A percentile compares a stretch with the other conserved stretches of the same genome.
Conservation (phyloP, 1,140 invertebrate species). For the Macrotrachela quadricornifera region DNA sequence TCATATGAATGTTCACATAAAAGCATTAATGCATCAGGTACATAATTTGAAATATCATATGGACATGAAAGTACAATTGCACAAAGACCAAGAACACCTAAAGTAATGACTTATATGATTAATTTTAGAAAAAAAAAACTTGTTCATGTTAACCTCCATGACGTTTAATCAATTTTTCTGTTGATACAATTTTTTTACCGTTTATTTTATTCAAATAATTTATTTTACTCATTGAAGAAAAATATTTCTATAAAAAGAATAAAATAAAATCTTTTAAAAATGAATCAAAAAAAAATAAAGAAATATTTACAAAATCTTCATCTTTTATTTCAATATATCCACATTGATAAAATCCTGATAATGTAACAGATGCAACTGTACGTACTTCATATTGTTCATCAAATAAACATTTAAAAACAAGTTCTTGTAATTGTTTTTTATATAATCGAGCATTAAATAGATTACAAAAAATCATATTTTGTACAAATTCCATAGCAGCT, state of each 20-base stretch:
- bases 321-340: conserved; percentile 41
- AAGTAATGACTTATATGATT: no score
- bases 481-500: conserved; percentile 48
- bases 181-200: conserved; percentile 10
- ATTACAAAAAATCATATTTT: conserved; percentile 60
- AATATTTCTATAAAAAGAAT: neutral
- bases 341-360: conserved; percentile 65
- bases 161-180: conserved; percentile 27
- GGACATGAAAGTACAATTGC: conserved; percentile 66
- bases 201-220: neutral
- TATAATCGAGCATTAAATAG: conserved; percentile 36
- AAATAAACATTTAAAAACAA: conserved; percentile 20
- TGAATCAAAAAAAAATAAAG: neutral
- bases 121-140: no score
- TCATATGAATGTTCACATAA: conserved; percentile 57
- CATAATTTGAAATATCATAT: conserved; percentile 60
- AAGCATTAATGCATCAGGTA: conserved; percentile 60
- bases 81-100: conserved; percentile 47
- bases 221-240: neutral
- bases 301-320: conserved; percentile 27
- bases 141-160: conserved; percentile 41
- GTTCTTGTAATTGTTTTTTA: conserved; percentile 14
- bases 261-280: neutral
- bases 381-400: conserved; percentile 35
- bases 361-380: conserved; percentile 51